These are phyloP conservation scores for Herpetotheres cachinnans DNA, from an alignment of 2,113 vertebrate species.

Conservation along the genomic window DNA sequence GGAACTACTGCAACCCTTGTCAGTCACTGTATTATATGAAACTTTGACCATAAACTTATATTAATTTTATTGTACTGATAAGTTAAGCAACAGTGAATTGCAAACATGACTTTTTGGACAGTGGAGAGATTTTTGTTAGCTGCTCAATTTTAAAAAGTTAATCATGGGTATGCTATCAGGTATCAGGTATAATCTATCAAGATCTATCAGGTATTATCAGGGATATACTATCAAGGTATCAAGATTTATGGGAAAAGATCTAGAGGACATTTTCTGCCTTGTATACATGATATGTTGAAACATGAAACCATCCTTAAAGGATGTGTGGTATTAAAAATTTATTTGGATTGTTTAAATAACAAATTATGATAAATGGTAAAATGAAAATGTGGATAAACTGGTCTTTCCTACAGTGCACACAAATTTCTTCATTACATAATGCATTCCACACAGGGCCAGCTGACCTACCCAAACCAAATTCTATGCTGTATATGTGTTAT, in stretches of 20 bases:
- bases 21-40: neutral
- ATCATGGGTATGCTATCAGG: neutral
- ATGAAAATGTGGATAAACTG: neutral
- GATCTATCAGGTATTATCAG: neutral
- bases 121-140: neutral
- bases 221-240: neutral
- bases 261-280: neutral
- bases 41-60: neutral
- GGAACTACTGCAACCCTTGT: neutral
- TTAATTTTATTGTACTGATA: neutral
- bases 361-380: neutral
- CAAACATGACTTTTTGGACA: neutral
- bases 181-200: neutral
- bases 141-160: neutral
- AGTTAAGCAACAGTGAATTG: neutral
- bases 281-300: neutral
- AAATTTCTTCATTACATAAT: neutral
- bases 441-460: neutral
- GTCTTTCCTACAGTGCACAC: neutral
- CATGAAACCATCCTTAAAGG: neutral
- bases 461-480: neutral
- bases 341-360: neutral
- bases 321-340: neutral
- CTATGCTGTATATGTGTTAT: neutral
- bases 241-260: neutral